Evolutionary conservation across 1,140 invertebrate genomes (phyloP), one percentile per base, ranked within the genome.

Genomic region (Nilaparvata lugens): DNA sequence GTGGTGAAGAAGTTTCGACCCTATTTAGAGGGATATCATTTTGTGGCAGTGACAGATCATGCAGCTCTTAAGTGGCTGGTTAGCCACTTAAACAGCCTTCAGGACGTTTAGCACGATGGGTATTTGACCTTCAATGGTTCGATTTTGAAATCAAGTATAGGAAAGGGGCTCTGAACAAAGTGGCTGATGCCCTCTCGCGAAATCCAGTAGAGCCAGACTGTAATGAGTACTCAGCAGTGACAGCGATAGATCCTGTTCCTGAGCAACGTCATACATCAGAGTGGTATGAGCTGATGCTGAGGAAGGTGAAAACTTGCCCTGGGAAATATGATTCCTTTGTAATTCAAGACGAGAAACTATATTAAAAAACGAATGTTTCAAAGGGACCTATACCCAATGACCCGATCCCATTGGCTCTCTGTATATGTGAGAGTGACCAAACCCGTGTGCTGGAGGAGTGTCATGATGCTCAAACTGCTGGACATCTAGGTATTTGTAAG

Each of bases 11-110:
- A 71, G 24, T 69, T 71, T 35, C 24, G 67, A 16, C 57, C 61
- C 43, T 78, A 74, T 61, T 18, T 79, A 7, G 58, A 70, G 48
- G 72, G 70, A 13, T 65, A 65, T 16, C 56, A 69, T 13, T 76
- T 79, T 52, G 69, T 45, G 1, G 67, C 76, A 1, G 31, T 70
- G 7, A 76, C 74, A 1, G 75, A 79, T 53, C 75, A 79, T 43
- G 63, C 68, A 9, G 58, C 70, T 1, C 58, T 77, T 4, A 66
- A 64, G 45, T 79, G 70, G 67, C 62, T 78, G 7, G 60, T 69
- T 19, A 56, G 66, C n/a, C n/a, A 6, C 61, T 73, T 0, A 73
- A 73, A 53, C 66, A 70, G 48, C 70, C 58, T 38, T 67, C 53
- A 71, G 70, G 71, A 18, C 61, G 21, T n/a, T 55, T 66, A 23